Conservation (phyloP, 2,888 invertebrate genomes). For the Melangyna quadrimaculata region DNA sequence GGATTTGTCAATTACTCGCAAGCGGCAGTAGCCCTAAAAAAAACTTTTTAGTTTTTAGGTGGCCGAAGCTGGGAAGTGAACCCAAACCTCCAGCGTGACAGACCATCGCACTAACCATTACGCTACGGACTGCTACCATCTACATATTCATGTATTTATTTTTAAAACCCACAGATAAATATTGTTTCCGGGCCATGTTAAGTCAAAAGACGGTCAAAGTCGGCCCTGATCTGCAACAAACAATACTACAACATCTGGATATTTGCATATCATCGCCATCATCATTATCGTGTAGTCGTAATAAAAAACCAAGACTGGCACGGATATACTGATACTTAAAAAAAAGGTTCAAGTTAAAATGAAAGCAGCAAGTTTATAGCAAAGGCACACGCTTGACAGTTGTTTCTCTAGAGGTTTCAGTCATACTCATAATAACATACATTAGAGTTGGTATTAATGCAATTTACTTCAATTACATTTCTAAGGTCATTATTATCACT, state of each 20-base stretch:
- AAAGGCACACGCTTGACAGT: constrained; percentile 6
- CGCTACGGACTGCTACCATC: no score
- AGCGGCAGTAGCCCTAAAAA: no score
- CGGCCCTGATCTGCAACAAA: no score
- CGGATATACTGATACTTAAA: not conserved
- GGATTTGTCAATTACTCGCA: no score
- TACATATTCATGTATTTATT: no score
- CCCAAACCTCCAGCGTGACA: no score
- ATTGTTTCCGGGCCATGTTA: no score
- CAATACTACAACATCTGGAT: not conserved
- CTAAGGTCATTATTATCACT: constrained; percentile 52
- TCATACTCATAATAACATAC: not conserved
- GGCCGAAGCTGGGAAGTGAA: no score
- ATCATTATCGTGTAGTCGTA: not conserved
- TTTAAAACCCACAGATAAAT: no score
- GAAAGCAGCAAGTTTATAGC: not conserved
- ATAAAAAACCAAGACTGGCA: not conserved
- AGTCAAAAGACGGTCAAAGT: no score
- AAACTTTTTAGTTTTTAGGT: no score
- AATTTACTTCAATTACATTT: constrained; percentile 46
- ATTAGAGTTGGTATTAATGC: not conserved
- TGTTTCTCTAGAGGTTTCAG: not conserved
- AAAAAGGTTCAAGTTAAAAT: constrained; percentile 1
- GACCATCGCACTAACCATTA: no score
- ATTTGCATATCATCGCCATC: not conserved